phyloP scores from a whole-genome alignment of 2,113 vertebrate species.

The Turdus rufiventris region DNA sequence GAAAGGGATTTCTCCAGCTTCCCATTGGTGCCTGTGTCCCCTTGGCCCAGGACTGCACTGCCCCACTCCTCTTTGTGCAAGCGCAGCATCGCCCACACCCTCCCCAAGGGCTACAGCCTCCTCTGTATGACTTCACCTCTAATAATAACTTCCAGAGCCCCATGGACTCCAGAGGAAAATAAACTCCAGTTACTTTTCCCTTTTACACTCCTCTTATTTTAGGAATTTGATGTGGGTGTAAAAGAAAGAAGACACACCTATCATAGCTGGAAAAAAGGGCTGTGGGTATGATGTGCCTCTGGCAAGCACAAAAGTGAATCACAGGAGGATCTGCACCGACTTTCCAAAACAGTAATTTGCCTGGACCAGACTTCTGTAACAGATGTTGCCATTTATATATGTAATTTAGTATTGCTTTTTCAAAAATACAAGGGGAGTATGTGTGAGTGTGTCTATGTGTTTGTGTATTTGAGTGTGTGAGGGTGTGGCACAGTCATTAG shows the following conservation, averaged over 20 bases:
- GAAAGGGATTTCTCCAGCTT: not conserved
- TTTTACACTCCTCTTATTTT: constrained; percentile 48
- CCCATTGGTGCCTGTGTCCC: rapidly evolving
- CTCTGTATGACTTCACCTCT: constrained; percentile 40
- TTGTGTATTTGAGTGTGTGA: not conserved
- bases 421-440: not conserved
- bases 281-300: constrained; percentile 24
- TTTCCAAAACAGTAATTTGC: constrained; percentile 29
- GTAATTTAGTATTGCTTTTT: not conserved
- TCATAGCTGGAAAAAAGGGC: not conserved
- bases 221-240: constrained; percentile 51
- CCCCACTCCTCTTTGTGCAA: not conserved
- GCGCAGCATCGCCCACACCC: not conserved
- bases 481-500: not conserved
- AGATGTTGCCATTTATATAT: not conserved
- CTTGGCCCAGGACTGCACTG: not conserved
- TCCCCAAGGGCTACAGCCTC: not conserved
- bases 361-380: constrained; percentile 6
- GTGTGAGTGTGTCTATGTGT: not conserved
- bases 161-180: constrained; percentile 21
- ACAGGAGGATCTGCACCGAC: not conserved
- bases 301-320: constrained; percentile 28
- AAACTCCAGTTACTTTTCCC: constrained; percentile 28
- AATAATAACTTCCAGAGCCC: constrained; percentile 37
- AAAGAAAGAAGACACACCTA: constrained; percentile 46